Conservation (phyloP, 2,797 vertebrate genomes). For the Sebastes vulpes region DNA sequence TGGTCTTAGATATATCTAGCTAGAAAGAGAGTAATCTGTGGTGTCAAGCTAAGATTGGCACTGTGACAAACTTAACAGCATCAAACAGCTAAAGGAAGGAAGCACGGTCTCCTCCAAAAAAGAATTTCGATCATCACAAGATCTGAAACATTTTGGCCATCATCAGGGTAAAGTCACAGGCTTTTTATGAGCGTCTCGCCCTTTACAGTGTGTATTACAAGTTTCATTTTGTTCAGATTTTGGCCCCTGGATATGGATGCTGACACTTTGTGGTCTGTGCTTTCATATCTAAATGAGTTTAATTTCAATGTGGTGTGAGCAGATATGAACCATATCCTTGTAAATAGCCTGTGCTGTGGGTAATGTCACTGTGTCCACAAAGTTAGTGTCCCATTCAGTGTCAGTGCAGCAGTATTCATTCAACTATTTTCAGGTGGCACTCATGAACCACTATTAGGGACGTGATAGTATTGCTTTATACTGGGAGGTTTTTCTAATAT, state of each 20-base stretch:
- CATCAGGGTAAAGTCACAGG: conserved; percentile 4
- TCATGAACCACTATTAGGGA: neutral
- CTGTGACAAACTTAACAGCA: neutral
- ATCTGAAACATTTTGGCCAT: conserved; percentile 7
- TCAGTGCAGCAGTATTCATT: neutral
- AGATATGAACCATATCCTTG: conserved; percentile 50
- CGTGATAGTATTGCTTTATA: neutral
- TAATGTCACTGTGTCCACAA: conserved; percentile 46
- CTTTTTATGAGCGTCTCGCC: conserved; percentile 20
- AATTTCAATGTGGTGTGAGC: conserved; percentile 55
- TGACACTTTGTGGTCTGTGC: conserved; percentile 42
- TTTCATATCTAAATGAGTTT: conserved; percentile 51
- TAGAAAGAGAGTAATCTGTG: neutral
- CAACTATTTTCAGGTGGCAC: neutral
- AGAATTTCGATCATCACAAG: neutral
- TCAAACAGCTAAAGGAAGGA: conserved; percentile 7
- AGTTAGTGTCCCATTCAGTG: conserved; percentile 20
- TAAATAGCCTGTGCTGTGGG: conserved; percentile 45
- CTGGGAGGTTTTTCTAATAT: neutral
- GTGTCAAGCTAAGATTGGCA: neutral
- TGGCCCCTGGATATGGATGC: conserved; percentile 28
- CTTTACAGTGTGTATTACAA: conserved; percentile 23
- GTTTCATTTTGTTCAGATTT: conserved; percentile 42
- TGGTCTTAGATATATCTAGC: neutral
- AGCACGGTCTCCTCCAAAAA: neutral